Evolutionary conservation across 1,140 invertebrate genomes (phyloP).

Genomic region (Dysdera silvatica): DNA sequence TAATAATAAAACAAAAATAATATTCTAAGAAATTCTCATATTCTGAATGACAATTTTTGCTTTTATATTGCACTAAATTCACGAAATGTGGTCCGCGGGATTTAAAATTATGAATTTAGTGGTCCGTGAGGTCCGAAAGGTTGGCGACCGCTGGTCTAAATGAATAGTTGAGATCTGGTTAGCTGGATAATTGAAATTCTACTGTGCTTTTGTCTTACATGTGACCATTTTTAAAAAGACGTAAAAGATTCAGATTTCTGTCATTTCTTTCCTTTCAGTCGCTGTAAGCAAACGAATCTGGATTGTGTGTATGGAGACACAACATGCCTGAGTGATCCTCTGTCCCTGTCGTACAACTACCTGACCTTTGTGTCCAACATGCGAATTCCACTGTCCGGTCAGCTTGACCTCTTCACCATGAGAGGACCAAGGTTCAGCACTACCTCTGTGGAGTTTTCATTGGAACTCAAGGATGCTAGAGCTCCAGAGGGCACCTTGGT

Average conservation of each 20-base stretch:
- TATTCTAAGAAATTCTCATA: too few species aligned
- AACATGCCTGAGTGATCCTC: conserved; percentile 63
- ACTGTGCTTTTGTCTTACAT: too few species aligned
- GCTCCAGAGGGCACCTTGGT: conserved; percentile 53
- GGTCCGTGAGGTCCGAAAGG: too few species aligned
- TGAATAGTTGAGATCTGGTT: too few species aligned
- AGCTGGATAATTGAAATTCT: too few species aligned
- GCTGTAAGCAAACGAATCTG: conserved; percentile 62
- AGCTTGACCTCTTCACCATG: conserved; percentile 78
- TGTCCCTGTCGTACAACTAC: conserved; percentile 81
- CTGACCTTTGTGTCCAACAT: conserved; percentile 79
- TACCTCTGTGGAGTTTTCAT: conserved; percentile 63
- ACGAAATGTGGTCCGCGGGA: too few species aligned
- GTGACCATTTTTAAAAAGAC: too few species aligned
- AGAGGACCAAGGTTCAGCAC: conserved; percentile 56
- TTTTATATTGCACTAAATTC: too few species aligned
- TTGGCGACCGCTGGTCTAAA: too few species aligned
- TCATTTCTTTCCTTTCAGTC: conserved; percentile 50
- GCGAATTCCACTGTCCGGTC: conserved; percentile 57
- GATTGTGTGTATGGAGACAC: conserved; percentile 60
- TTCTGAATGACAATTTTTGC: too few species aligned
- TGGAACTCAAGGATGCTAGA: conserved; percentile 58
- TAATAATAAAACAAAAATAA: too few species aligned
- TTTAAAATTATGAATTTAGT: too few species aligned
- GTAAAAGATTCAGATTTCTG: conserved; percentile 31